phyloP scores from a whole-genome alignment of 2,797 vertebrate genomes.

The Bovichtus variegatus region DNA sequence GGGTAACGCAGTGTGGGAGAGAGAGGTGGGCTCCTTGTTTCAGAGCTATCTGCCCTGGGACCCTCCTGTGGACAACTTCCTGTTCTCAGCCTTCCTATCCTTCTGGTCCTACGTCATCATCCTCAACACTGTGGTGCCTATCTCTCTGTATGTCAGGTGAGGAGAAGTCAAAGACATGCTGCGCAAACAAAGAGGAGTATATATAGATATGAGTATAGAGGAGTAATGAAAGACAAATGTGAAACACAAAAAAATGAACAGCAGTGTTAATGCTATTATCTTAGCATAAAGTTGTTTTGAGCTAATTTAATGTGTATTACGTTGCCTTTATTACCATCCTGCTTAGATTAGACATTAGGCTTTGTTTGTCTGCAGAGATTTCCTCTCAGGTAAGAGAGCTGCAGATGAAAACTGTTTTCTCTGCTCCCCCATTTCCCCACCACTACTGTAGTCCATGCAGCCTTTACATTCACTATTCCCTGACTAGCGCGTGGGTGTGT shows the following conservation, averaged over 20 bases:
- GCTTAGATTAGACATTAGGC: background rate
- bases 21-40: conserved; percentile 91
- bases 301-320: background rate
- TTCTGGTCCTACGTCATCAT: conserved; percentile 98
- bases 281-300: background rate
- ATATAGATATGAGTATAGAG: background rate
- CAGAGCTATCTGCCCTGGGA: conserved; percentile 97
- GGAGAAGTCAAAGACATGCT: conserved; percentile 6
- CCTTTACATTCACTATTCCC: background rate
- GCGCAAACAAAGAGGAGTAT: background rate
- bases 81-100: conserved; percentile 94
- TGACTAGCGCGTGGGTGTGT: background rate
- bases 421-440: background rate
- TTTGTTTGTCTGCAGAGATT: conserved; percentile 1
- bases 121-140: conserved; percentile 97
- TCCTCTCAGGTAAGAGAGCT: conserved; percentile 12
- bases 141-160: conserved; percentile 96
- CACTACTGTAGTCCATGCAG: background rate
- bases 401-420: background rate
- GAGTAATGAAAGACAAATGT: background rate
- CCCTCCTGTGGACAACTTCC: conserved; percentile 90
- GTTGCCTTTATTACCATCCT: background rate
- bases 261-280: background rate
- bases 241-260: background rate
- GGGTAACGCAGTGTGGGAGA: conserved; percentile 95